These are phyloP conservation scores for Pogona vitticeps DNA, from an alignment of 2,113 vertebrate genomes.

Conservation along the genomic window DNA sequence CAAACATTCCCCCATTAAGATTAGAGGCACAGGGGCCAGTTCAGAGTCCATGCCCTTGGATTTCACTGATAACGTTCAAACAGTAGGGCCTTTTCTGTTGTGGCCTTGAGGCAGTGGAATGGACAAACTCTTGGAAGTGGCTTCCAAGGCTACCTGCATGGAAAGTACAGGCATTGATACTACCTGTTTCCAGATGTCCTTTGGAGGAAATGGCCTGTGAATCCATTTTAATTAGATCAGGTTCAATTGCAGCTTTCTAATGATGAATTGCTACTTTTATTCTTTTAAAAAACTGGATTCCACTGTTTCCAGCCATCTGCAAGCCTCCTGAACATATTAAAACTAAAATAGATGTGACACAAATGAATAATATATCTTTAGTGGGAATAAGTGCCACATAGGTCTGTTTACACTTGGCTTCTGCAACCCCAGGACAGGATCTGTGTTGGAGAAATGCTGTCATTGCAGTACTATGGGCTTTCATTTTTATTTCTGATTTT, in stretches of 20 bases:
- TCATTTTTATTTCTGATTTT: too few relatives aligned
- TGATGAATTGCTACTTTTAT: slow-evolving; percentile 14
- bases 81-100: background rate
- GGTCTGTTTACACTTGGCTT: background rate
- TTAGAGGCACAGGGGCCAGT: too few relatives aligned
- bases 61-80: too few relatives aligned
- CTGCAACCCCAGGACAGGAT: background rate
- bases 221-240: slow-evolving; percentile 6
- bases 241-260: background rate
- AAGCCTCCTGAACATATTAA: background rate
- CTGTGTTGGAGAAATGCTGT: too few relatives aligned
- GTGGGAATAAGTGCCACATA: background rate
- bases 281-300: slow-evolving; percentile 20
- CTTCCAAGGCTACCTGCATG: background rate
- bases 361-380: slow-evolving; percentile 11
- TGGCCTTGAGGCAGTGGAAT: background rate
- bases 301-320: slow-evolving; percentile 3
- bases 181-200: too few relatives aligned
- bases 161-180: background rate
- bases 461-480: too few relatives aligned
- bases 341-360: background rate
- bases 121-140: background rate
- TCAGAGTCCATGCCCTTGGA: too few relatives aligned
- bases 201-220: background rate
- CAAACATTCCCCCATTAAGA: too few relatives aligned